Evolutionary conservation across 2,797 vertebrate genomes (phyloP), one percentile per base, ranked within the genome.

Genomic region (Yasuhikotakia modesta): DNA sequence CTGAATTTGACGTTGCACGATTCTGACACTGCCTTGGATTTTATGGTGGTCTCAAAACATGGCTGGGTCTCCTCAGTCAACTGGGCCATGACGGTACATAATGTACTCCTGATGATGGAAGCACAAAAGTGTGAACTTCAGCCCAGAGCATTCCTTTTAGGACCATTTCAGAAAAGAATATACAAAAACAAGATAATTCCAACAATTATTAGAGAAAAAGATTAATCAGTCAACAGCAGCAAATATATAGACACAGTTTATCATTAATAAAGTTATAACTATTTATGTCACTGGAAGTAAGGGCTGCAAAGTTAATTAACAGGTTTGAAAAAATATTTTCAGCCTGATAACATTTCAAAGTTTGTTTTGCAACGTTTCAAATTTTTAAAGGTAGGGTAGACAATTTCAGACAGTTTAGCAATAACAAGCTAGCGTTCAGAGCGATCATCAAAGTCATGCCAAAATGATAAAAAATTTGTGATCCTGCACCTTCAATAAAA

Each of bases 21-120:
- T 87, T 98, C 95, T 4, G 96, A 99, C 81, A 99, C 97, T 55
- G 98, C 94, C 73, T 93, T 95, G 71, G 98, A 96, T 91, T 96
- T 96, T 87, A 99, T 90, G 3, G 98, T 99, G 81, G 93, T 96
- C 85, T 99, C 96, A 82, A 99, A 99, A 17, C 94, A 92, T 0
- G 98, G 98, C 87, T 99, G 98, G 64, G 95, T 95, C 87, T 99
- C 98, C 76, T 99, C 98, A 0, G 97, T 98, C 87, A 99, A 93
- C 88, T 99, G 98, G 85, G 98, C 95, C 91, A 99, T 99, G 86
- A 99, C 94, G 70, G 91, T 96, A 92, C 97, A 99, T 88, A 99
- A 94, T 55, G 97, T 98, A 92, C 96, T 98, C 94, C 98, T 99
- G 87, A 79, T 91, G 89, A 90, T 48, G 78, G 57, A 30, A 64